phyloP scores from a whole-genome alignment of 2,888 invertebrate species.

The Ophion obscuratus region DNA sequence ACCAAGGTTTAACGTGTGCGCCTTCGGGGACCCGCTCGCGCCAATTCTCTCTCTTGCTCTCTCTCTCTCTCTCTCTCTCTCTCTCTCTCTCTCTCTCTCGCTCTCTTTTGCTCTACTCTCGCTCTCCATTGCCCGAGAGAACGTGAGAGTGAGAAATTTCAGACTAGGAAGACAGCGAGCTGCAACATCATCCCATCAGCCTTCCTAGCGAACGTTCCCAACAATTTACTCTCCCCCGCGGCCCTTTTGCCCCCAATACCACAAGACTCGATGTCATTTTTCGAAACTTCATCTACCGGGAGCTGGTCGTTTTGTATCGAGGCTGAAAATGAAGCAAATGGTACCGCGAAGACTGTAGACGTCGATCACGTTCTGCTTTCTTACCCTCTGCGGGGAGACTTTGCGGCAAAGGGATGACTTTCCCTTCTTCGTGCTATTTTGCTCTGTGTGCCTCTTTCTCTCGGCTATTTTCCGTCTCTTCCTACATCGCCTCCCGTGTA shows the following conservation, averaged over 20 bases:
- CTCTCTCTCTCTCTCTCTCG: not conserved
- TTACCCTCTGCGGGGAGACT: slow-evolving; percentile 14
- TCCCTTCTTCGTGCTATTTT: slow-evolving; percentile 20
- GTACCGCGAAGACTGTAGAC: not conserved
- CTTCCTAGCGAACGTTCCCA: slow-evolving; percentile 49
- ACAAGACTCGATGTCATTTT: not conserved
- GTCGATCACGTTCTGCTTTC: slow-evolving; percentile 2
- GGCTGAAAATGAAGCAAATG: not conserved
- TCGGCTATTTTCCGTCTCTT: slow-evolving; percentile 57
- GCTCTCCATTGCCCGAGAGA: not conserved
- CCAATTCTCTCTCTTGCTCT: slow-evolving; percentile 37
- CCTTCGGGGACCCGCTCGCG: slow-evolving; percentile 70
- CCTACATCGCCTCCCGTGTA: not conserved
- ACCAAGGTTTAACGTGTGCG: slow-evolving; percentile 77
- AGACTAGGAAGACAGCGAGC: not conserved
- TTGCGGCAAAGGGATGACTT: slow-evolving; percentile 23
- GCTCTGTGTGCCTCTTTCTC: slow-evolving; percentile 32
- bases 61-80: slow-evolving; percentile 21
- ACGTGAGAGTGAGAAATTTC: slow-evolving; percentile 7
- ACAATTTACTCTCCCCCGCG: slow-evolving; percentile 49
- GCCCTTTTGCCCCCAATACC: slow-evolving; percentile 29
- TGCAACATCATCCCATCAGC: slow-evolving; percentile 46
- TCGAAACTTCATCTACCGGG: not conserved
- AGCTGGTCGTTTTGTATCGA: not conserved
- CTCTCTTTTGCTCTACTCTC: not conserved